These are phyloP conservation scores for Pangasius krempfi DNA, from an alignment of 2,797 vertebrate species.

Conservation along the genomic window DNA sequence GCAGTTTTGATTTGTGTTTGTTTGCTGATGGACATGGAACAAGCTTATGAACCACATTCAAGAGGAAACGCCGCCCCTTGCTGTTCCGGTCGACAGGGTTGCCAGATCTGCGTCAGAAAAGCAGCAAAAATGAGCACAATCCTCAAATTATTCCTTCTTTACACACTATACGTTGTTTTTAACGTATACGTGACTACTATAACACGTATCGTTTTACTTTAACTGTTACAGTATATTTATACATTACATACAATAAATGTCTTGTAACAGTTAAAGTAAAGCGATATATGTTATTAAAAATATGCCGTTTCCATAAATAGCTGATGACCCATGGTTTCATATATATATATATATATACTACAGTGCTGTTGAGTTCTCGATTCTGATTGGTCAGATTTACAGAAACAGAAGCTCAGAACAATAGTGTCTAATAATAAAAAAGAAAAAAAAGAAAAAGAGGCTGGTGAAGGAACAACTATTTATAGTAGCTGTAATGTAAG, in stretches of 20 bases:
- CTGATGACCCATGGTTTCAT: background rate
- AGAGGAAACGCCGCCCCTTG: background rate
- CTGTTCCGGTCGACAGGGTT: background rate
- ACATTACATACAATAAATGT: background rate
- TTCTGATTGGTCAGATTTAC: background rate
- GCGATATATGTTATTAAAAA: background rate
- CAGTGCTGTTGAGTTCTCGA: background rate
- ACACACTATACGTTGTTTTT: background rate
- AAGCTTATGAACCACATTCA: background rate
- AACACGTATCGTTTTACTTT: background rate
- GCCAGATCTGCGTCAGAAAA: background rate
- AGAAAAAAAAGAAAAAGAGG: background rate
- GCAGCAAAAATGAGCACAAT: background rate
- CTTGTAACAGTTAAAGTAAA: background rate
- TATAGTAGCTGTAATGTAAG: background rate
- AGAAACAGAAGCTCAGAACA: background rate
- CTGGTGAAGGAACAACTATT: background rate
- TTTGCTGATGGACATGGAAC: background rate
- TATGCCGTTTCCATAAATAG: background rate
- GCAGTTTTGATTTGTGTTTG: background rate
- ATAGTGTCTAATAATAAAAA: background rate
- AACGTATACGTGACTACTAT: background rate
- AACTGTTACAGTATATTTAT: no score
- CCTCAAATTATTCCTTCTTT: background rate
- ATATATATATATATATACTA: background rate